Evolutionary conservation across 2,113 vertebrate genomes (phyloP).

Genomic region (Cepphus grylle): DNA sequence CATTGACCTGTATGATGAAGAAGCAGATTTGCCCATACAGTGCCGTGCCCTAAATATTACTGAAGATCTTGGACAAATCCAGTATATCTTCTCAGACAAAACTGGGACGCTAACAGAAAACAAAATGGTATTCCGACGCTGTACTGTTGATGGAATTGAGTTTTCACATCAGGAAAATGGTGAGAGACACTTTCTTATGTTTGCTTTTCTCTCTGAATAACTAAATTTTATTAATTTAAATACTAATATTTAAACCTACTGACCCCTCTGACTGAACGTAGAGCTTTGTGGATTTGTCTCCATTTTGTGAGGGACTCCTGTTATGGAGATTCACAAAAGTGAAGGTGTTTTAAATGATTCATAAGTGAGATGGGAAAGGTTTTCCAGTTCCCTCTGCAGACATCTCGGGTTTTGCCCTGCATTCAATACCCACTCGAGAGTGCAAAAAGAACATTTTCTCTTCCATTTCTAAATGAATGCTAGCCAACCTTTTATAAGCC

Average conservation of each 20-base stretch:
- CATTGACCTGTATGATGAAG: conserved; percentile 78
- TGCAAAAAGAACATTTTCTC: not conserved
- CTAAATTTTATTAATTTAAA: not conserved
- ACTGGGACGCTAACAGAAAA: conserved; percentile 83
- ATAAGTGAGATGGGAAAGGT: not conserved
- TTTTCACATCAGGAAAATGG: conserved; percentile 82
- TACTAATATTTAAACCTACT: not conserved
- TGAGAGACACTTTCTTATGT: not conserved
- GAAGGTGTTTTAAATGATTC: not conserved
- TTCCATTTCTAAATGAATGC: not conserved
- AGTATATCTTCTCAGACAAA: conserved; percentile 83
- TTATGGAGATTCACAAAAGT: not conserved
- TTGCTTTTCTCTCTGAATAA: not conserved
- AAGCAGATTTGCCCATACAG: conserved; percentile 69
- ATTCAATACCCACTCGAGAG: not conserved
- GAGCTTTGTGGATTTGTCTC: not conserved
- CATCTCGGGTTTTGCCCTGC: not conserved
- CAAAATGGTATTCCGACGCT: conserved; percentile 83
- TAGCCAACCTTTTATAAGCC: not conserved
- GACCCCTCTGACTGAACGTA: not conserved
- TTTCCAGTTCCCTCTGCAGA: not conserved
- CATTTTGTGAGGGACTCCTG: not conserved
- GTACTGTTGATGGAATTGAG: conserved; percentile 76
- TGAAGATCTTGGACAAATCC: conserved; percentile 82
- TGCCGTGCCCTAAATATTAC: conserved; percentile 79